Percentiles rank a stretch among this genome's conserved stretches.
phyloP scores from a whole-genome alignment of 2,113 vertebrate genomes.

The Mus musculus region DNA sequence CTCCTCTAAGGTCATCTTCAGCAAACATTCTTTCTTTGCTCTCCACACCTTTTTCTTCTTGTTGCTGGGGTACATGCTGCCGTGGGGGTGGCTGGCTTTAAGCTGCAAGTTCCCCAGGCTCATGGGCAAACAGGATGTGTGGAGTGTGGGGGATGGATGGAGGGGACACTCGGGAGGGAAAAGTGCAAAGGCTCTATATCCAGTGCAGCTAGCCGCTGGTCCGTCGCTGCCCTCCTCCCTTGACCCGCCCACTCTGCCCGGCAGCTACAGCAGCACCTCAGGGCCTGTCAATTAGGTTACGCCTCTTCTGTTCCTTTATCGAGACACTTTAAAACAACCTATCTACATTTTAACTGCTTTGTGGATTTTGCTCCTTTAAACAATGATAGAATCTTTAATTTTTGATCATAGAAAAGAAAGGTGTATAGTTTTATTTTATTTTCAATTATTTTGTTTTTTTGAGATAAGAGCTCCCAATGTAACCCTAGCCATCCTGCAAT shows the following conservation, averaged over 20 bases:
- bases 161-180: constrained; percentile 56
- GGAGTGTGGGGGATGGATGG: not conserved
- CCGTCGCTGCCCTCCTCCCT: constrained; percentile 67
- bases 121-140: constrained; percentile 83
- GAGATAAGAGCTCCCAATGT: not conserved
- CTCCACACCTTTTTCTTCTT: constrained; percentile 91
- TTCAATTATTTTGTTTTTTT: not conserved
- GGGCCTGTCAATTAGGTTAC: constrained; percentile 88
- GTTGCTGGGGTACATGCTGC: constrained; percentile 89
- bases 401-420: constrained; percentile 36
- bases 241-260: constrained; percentile 56
- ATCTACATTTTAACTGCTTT: constrained; percentile 46
- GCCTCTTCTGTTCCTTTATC: constrained; percentile 77
- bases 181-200: constrained; percentile 72
- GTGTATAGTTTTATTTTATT: not conserved
- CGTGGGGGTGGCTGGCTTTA: constrained; percentile 87
- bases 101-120: constrained; percentile 92
- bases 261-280: constrained; percentile 77
- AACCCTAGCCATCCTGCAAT: not conserved
- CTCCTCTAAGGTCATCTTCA: constrained; percentile 93
- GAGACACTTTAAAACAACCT: not conserved
- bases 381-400: not conserved
- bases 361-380: not conserved
- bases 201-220: constrained; percentile 35
- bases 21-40: constrained; percentile 91